Evolutionary conservation across 2,797 vertebrate genomes (phyloP).

Genomic region (Scarus forsteni): DNA sequence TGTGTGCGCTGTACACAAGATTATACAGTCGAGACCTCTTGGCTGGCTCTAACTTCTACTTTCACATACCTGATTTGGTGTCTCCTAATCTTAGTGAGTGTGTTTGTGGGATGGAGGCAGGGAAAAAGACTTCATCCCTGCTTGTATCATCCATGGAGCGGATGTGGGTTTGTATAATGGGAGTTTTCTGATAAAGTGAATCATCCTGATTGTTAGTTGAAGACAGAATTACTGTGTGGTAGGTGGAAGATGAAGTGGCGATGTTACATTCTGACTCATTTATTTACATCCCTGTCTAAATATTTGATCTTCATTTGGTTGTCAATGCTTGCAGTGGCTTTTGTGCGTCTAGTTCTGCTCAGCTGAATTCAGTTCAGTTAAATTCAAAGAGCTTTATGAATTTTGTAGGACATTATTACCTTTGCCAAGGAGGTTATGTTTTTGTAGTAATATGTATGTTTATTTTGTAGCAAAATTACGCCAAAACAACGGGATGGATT

Average conservation of each 20-base stretch:
- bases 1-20: slow-evolving; percentile 63
- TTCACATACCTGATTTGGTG: slow-evolving; percentile 58
- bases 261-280: slow-evolving; percentile 21
- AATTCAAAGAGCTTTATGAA: no score
- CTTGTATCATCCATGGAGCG: slow-evolving; percentile 17
- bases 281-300: slow-evolving; percentile 13
- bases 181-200: slow-evolving; percentile 20
- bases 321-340: slow-evolving; percentile 20
- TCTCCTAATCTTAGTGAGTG: slow-evolving; percentile 39
- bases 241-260: slow-evolving; percentile 25
- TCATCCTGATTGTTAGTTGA: slow-evolving; percentile 14
- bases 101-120: slow-evolving; percentile 34
- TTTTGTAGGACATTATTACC: no score
- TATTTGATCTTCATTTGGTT: slow-evolving; percentile 12
- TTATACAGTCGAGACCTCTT: slow-evolving; percentile 55
- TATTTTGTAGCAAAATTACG: no score
- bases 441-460: no score
- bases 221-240: slow-evolving; percentile 6
- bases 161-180: slow-evolving; percentile 36
- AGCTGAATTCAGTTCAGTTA: no score
- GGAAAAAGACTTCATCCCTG: slow-evolving; percentile 19
- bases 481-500: no score
- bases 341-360: neutral
- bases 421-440: no score
- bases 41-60: slow-evolving; percentile 42